These are phyloP conservation scores for Serinus canaria DNA, from an alignment of 2,113 vertebrate species.

Conservation along the genomic window DNA sequence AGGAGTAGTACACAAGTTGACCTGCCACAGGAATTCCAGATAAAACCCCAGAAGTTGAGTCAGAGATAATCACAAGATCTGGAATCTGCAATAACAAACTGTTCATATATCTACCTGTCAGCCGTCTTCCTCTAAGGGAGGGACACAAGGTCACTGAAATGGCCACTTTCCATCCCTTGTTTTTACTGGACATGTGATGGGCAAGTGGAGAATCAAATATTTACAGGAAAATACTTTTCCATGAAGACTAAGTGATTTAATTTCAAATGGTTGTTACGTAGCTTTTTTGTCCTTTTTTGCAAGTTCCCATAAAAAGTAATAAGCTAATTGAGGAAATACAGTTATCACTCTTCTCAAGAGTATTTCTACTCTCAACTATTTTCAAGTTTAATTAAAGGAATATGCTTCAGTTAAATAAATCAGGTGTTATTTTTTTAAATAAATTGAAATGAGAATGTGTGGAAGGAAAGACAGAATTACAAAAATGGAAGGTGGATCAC, in stretches of 20 bases:
- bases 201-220: conserved; percentile 74
- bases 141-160: conserved; percentile 89
- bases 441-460: not conserved
- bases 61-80: conserved; percentile 96
- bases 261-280: not conserved
- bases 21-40: conserved; percentile 92
- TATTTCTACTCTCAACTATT: not conserved
- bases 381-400: not conserved
- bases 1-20: conserved; percentile 79
- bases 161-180: conserved; percentile 83
- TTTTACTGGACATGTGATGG: conserved; percentile 53
- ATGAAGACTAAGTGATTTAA: not conserved
- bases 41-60: conserved; percentile 97
- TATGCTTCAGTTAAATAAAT: not conserved
- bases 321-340: not conserved
- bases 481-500: not conserved
- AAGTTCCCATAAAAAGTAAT: not conserved
- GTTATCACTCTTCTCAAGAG: not conserved
- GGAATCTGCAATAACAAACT: conserved; percentile 98
- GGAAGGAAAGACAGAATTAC: not conserved
- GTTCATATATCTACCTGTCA: conserved; percentile 99
- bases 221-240: not conserved
- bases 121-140: conserved; percentile 87
- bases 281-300: not conserved
- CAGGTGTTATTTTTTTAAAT: not conserved